Percentiles rank a stretch among this genome's conserved stretches.
Evolutionary conservation across 2,113 vertebrate genomes (phyloP).

Genomic region (Peromyscus californicus): DNA sequence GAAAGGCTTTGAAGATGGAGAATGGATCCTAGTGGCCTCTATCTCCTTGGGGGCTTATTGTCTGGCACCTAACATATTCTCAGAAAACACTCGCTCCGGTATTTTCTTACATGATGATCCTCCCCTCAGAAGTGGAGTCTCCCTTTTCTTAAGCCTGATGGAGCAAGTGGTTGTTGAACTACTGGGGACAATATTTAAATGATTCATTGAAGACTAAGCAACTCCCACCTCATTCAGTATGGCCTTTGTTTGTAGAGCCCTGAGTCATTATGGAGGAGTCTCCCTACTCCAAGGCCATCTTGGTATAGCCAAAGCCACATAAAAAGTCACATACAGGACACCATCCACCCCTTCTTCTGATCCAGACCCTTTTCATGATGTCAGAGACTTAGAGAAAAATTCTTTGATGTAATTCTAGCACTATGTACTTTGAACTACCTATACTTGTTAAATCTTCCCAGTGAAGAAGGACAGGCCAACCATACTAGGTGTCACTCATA

Average conservation of each 20-base stretch:
- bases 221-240: not conserved
- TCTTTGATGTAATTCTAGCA: not conserved
- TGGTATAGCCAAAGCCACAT: not conserved
- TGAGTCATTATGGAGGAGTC: not conserved
- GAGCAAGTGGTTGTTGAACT: not conserved
- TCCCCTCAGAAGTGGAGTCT: not conserved
- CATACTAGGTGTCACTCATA: rapidly evolving
- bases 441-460: not conserved
- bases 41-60: not conserved
- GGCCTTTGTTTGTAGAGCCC: not conserved
- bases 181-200: not conserved
- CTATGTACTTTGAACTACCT: not conserved
- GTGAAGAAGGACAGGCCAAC: too few relatives aligned
- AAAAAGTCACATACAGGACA: not conserved
- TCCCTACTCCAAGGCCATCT: not conserved
- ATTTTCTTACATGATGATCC: not conserved
- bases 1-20: not conserved
- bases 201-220: not conserved
- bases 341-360: not conserved
- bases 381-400: not conserved
- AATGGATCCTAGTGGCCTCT: too few relatives aligned
- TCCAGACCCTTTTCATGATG: not conserved
- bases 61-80: not conserved
- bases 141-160: not conserved
- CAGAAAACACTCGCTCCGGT: not conserved